Evolutionary conservation across 1,140 invertebrate species (phyloP), one percentile per base, ranked within the genome.

Genomic region (Parapsyche elsis): DNA sequence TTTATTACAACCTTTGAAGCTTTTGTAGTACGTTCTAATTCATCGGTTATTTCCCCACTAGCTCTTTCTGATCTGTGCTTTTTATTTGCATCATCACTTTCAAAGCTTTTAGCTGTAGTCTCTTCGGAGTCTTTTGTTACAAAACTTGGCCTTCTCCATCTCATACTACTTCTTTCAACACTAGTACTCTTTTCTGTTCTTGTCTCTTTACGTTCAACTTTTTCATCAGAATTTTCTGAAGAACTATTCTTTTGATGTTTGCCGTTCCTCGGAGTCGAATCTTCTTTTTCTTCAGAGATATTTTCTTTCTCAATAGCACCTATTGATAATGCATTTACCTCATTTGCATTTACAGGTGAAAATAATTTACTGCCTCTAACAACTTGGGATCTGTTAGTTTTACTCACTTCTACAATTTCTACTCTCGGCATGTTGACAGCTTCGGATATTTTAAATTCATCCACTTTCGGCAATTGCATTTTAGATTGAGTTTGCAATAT

Each of bases 401-500:
- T 81, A 79, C 73, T 76, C 57, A 38, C 64, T 80, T 83, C 82
- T 19, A 80, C 44, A n/a, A 81, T 81, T 81, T 84, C 81, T 45
- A 82, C 74, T 16, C 44, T 73, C 12, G 64, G 64, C 1, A 38
- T 38, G 30, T 38, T 38, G 14, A 38, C 30, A 67, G 64, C 64
- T 9, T 12, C 24, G 10, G 64, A 26, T 14, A 67, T 26, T 30
- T 26, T 67, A 1, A 67, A 24, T 24, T 67, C 64, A 10, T 67
- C 64, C 10, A 67, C 9, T 70, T 77, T 82, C 14, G 80, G 81
- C 24, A 80, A 53, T 46, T 76, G 53, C 79, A 81, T 83, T 7
- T 85, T 71, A 23, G 88, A 85, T 81, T 89, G 88, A 74, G 87
- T 87, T 84, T 88, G 87, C 67, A 89, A 82, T 71, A 89, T 89